Evolutionary conservation across 1,140 invertebrate genomes (phyloP).

Genomic region (Halyomorpha halys): DNA sequence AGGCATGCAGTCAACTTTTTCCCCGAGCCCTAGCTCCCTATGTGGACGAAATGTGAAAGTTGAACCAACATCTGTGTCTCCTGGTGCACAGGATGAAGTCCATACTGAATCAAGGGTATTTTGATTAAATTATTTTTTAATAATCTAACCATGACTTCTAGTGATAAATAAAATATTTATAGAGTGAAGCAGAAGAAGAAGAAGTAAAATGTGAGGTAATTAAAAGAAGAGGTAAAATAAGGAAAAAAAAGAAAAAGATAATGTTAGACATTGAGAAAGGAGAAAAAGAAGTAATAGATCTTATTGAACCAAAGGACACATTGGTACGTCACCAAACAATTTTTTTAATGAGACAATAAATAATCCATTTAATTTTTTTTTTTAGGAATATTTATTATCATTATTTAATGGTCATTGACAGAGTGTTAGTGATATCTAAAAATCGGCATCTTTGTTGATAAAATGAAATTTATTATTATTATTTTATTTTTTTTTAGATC

Average conservation of each 20-base stretch:
- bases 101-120: neutral
- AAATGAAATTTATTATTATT: too few species aligned
- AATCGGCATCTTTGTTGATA: too few species aligned
- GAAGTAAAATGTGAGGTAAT: neutral
- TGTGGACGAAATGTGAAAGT: neutral
- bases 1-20: conserved; percentile 18
- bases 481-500: too few species aligned
- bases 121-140: neutral
- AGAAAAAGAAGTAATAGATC: conserved; percentile 2
- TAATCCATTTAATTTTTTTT: too few species aligned
- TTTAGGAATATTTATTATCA: too few species aligned
- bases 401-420: too few species aligned
- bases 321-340: neutral
- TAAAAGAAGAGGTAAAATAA: conserved; percentile 17
- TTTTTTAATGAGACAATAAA: too few species aligned
- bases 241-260: neutral
- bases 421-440: too few species aligned
- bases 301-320: neutral
- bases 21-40: conserved; percentile 11
- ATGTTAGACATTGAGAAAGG: neutral
- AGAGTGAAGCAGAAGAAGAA: conserved; percentile 19
- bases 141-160: neutral
- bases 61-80: neutral
- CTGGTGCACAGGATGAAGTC: neutral
- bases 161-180: neutral